Conservation (phyloP, 2,888 invertebrate species). For the Cheilosia variabilis region DNA sequence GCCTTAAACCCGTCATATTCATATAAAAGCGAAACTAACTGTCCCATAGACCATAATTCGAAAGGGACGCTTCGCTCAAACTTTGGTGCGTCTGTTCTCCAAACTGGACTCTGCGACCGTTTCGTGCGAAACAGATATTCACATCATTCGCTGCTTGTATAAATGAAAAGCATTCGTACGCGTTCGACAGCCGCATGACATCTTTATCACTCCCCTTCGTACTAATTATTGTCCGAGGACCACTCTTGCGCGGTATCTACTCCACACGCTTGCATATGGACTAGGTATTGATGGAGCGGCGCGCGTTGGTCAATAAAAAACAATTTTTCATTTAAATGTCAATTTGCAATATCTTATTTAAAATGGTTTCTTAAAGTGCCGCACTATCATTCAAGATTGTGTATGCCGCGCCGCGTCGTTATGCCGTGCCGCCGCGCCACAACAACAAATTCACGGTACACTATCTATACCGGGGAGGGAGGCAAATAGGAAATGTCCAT, state of each 20-base stretch:
- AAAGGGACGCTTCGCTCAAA: not conserved
- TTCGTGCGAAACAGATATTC: conserved; percentile 60
- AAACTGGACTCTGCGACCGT: conserved; percentile 11
- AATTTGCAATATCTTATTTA: conserved; percentile 76
- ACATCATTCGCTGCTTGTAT: conserved; percentile 29
- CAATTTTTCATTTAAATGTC: conserved; percentile 76
- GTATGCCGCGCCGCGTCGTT: conserved; percentile 2
- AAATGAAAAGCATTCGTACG: conserved; percentile 55
- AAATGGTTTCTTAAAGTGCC: conserved; percentile 75
- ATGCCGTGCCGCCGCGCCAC: conserved; percentile 8
- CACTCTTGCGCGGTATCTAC: conserved; percentile 18
- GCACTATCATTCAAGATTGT: conserved; percentile 62
- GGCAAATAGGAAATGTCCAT: conserved; percentile 7
- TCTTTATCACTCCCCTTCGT: conserved; percentile 71
- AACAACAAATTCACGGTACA: conserved; percentile 16
- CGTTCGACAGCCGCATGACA: conserved; percentile 70
- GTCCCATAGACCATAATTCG: conserved; percentile 18
- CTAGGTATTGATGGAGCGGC: conserved; percentile 26
- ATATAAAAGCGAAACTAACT: conserved; percentile 32
- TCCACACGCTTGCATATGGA: not conserved
- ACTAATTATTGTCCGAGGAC: conserved; percentile 71
- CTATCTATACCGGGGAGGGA: conserved; percentile 6
- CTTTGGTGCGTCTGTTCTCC: too few relatives aligned
- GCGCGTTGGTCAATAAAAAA: conserved; percentile 60
- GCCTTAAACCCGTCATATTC: not conserved